phyloP scores from a whole-genome alignment of 2,888 invertebrate genomes.

The Sialis fuliginosa region DNA sequence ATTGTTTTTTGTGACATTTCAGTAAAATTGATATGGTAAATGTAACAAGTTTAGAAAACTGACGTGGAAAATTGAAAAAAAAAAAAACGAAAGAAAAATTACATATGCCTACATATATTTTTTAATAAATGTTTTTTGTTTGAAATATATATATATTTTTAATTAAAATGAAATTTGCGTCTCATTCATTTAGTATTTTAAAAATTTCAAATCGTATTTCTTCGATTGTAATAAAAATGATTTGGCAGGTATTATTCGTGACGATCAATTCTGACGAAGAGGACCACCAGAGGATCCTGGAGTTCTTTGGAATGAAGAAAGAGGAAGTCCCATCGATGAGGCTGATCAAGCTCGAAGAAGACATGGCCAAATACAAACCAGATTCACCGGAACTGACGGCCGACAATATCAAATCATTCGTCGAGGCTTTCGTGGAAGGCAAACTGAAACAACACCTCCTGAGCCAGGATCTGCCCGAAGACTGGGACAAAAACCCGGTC shows the following conservation, averaged over 20 bases:
- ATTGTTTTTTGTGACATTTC: too few species aligned
- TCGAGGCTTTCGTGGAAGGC: conserved; percentile 77
- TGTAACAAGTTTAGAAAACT: too few species aligned
- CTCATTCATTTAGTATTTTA: not conserved
- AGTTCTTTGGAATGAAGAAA: conserved; percentile 97
- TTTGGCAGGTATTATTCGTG: conserved; percentile 65
- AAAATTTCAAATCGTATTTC: too few species aligned
- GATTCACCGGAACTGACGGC: conserved; percentile 47
- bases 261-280: conserved; percentile 89
- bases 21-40: too few species aligned
- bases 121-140: not conserved
- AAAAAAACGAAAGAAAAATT: too few species aligned
- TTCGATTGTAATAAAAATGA: conserved; percentile 4
- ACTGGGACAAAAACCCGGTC: conserved; percentile 93
- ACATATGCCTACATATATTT: too few species aligned
- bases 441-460: conserved; percentile 90
- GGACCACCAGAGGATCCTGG: conserved; percentile 92
- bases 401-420: conserved; percentile 60
- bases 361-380: conserved; percentile 97
- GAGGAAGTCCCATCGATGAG: conserved; percentile 82
- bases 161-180: not conserved
- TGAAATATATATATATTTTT: not conserved
- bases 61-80: too few species aligned
- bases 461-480: conserved; percentile 83
- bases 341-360: conserved; percentile 86